A percentile compares a stretch with the other conserved stretches of the same genome.
These are phyloP conservation scores for Gymnoscopelus braueri DNA, from an alignment of 2,797 vertebrate species.

Conservation along the genomic window DNA sequence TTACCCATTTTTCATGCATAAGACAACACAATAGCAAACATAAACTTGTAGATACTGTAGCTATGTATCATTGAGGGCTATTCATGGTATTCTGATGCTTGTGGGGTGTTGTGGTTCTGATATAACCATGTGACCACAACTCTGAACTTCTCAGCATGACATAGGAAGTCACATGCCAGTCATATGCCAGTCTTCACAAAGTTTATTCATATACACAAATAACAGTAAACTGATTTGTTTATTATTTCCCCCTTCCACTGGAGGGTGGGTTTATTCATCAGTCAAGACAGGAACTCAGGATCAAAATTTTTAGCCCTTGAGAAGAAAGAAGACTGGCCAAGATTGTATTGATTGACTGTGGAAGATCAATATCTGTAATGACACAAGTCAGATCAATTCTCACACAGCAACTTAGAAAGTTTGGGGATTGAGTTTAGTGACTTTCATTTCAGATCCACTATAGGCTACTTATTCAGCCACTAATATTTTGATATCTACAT, in stretches of 20 bases:
- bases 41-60: constrained; percentile 5
- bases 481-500: neutral
- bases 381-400: constrained; percentile 27
- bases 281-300: constrained; percentile 1
- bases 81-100: constrained; percentile 46
- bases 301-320: constrained; percentile 21
- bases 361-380: constrained; percentile 42
- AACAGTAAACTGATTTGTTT: constrained; percentile 55
- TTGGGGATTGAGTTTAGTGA: neutral
- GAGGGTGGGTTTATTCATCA: constrained; percentile 43
- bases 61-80: constrained; percentile 1
- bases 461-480: neutral
- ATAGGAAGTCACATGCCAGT: constrained; percentile 80
- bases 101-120: constrained; percentile 50
- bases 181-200: constrained; percentile 76
- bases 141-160: constrained; percentile 66
- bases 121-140: constrained; percentile 73
- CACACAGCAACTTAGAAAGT: constrained; percentile 16
- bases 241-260: constrained; percentile 34
- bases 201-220: constrained; percentile 74
- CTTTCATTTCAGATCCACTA: neutral
- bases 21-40: too few species aligned
- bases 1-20: too few species aligned
- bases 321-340: constrained; percentile 25
- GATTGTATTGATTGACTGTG: too few species aligned